Conservation (phyloP, 1,140 invertebrate species). For the Agrypnia vestita region DNA sequence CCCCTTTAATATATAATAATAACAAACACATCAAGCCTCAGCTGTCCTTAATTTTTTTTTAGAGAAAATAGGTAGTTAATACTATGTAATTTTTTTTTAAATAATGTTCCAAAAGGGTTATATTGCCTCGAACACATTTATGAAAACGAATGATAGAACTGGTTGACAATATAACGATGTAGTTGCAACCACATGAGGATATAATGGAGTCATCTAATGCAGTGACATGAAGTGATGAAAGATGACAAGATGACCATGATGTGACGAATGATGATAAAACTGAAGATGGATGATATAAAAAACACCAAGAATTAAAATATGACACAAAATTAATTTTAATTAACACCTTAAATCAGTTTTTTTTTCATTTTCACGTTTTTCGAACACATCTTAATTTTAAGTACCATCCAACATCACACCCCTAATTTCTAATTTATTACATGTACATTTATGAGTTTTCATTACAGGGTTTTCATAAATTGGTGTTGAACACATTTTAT, state of each 20-base stretch:
- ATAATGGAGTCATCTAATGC: background rate
- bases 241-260: slow-evolving; percentile 44
- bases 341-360: background rate
- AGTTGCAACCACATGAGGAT: background rate
- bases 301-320: slow-evolving; percentile 16
- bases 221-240: slow-evolving; percentile 34
- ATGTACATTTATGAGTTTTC: background rate
- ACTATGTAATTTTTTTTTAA: no score
- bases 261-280: slow-evolving; percentile 25
- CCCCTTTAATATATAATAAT: no score
- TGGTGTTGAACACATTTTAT: slow-evolving; percentile 40
- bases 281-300: slow-evolving; percentile 20
- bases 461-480: slow-evolving; percentile 17
- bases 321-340: background rate
- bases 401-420: background rate
- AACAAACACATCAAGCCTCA: no score
- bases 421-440: background rate
- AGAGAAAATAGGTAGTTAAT: no score
- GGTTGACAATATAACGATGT: no score
- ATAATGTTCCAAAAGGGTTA: no score
- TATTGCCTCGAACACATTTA: no score
- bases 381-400: slow-evolving; percentile 10
- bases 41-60: no score
- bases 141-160: no score
- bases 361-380: background rate